Evolutionary conservation across 2,888 invertebrate species (phyloP).

Genomic region (Amblyteles armatorius): DNA sequence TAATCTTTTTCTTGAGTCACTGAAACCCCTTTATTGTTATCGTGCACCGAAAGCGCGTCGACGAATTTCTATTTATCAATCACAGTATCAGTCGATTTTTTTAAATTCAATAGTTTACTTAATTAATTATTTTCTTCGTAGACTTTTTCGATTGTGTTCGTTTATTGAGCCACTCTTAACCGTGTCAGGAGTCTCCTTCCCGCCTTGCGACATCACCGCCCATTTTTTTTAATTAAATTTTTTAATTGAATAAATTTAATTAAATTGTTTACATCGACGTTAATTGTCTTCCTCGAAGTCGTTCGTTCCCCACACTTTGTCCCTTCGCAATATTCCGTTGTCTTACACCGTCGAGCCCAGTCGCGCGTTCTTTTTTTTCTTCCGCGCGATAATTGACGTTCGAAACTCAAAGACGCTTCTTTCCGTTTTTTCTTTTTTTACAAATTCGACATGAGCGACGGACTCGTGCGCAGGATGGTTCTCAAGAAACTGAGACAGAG

Average conservation of each 20-base stretch:
- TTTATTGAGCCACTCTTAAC: not conserved
- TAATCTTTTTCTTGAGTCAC: not conserved
- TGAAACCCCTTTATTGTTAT: not conserved
- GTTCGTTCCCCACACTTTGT: slow-evolving; percentile 25
- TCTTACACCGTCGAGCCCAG: not conserved
- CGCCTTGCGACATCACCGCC: not conserved
- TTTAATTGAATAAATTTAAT: not conserved
- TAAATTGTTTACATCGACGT: not conserved
- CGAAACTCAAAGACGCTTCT: slow-evolving; percentile 40
- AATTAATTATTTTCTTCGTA: not conserved
- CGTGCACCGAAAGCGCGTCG: not conserved
- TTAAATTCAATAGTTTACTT: not conserved
- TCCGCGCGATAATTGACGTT: slow-evolving; percentile 2
- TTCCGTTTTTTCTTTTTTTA: slow-evolving; percentile 35
- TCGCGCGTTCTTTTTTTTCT: not conserved
- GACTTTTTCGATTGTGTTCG: not conserved
- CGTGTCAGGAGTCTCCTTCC: not conserved
- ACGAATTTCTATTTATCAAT: not conserved
- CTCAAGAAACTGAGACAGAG: slow-evolving; percentile 75
- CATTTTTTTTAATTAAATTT: not conserved
- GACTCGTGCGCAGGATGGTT: slow-evolving; percentile 71
- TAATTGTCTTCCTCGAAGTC: slow-evolving; percentile 19
- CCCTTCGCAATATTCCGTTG: not conserved
- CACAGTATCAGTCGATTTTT: not conserved
- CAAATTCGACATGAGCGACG: slow-evolving; percentile 46